A percentile compares a stretch with the other conserved stretches of the same genome.
phyloP scores from a whole-genome alignment of 1,140 invertebrate species.

The Nixonia krombeini region DNA sequence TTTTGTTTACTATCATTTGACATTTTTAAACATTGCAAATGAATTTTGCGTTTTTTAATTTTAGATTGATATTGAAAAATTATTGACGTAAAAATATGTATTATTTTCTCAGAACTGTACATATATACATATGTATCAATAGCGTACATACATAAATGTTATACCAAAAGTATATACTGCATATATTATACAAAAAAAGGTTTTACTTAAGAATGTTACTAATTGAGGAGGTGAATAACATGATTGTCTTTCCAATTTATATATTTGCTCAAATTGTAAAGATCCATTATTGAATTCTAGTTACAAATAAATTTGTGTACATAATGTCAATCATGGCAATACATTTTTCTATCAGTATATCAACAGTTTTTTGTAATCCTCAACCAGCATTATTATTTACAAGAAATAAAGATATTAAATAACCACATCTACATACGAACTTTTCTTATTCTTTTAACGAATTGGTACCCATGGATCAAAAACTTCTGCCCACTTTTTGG shows the following conservation, averaged over 20 bases:
- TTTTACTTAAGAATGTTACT: slow-evolving; percentile 5
- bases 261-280: slow-evolving; percentile 33
- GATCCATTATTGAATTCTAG: slow-evolving; percentile 33
- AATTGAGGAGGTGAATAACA: slow-evolving; percentile 7
- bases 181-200: slow-evolving; percentile 4
- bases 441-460: slow-evolving; percentile 70
- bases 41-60: not conserved
- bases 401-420: slow-evolving; percentile 14
- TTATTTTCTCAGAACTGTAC: not conserved
- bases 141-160: not conserved
- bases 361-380: slow-evolving; percentile 27
- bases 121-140: not conserved
- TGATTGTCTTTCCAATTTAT: slow-evolving; percentile 9
- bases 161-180: not conserved
- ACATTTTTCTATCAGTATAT: slow-evolving; percentile 41
- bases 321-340: slow-evolving; percentile 37
- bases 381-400: not conserved
- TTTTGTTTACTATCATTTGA: too few species aligned
- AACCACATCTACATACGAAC: slow-evolving; percentile 14
- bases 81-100: not conserved
- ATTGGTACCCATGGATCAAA: slow-evolving; percentile 76
- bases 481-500: slow-evolving; percentile 75
- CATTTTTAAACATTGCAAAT: too few species aligned
- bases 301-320: slow-evolving; percentile 45
- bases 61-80: not conserved